phyloP scores from a whole-genome alignment of 2,888 invertebrate species.

The Stenolophus ochropezus region DNA sequence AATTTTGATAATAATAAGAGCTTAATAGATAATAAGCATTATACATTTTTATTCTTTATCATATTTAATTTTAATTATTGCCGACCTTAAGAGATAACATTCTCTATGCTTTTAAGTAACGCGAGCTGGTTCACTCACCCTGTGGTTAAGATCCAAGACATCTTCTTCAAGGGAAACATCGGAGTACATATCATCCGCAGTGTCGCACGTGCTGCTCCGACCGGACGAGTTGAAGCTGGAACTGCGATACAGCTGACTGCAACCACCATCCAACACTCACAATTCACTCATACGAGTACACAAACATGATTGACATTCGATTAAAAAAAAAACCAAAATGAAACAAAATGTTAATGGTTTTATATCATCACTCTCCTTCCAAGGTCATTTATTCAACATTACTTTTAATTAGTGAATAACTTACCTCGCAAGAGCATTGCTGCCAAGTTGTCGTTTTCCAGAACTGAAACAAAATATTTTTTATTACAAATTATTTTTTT shows the following conservation, averaged over 20 bases:
- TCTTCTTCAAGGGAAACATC: constrained; percentile 95
- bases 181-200: constrained; percentile 95
- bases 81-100: no score
- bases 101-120: no score
- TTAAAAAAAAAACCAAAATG: no score
- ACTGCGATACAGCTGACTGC: constrained; percentile 92
- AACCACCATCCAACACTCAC: not conserved
- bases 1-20: no score
- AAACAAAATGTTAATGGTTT: no score
- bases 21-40: no score
- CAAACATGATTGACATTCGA: no score
- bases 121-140: constrained; percentile 80
- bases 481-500: not conserved
- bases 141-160: constrained; percentile 93
- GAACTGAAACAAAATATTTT: constrained; percentile 78
- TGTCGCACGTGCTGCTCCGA: constrained; percentile 92
- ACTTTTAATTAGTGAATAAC: no score
- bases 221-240: constrained; percentile 95
- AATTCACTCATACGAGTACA: not conserved
- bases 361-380: no score
- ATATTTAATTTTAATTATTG: no score
- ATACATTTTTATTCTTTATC: no score
- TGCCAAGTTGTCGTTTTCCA: constrained; percentile 86
- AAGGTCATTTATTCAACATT: no score
- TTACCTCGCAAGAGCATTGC: constrained; percentile 91